Percentiles rank a stretch among this genome's conserved stretches.
Conservation (phyloP, 2,113 vertebrate species). For the Eidolon helvum region DNA sequence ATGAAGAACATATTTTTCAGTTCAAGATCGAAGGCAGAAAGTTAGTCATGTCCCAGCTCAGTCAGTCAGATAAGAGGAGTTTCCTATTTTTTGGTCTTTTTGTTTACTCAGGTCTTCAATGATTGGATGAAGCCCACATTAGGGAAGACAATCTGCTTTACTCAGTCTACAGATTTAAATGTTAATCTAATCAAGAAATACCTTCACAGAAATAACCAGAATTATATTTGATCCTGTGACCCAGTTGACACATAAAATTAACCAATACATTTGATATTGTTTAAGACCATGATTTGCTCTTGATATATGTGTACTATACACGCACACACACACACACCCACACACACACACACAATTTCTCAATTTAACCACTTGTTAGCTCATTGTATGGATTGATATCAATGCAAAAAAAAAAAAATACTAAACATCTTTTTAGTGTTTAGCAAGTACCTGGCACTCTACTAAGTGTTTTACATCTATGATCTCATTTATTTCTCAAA, state of each 20-base stretch:
- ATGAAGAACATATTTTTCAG: background rate
- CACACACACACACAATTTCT: background rate
- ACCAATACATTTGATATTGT: background rate
- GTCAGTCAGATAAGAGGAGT: background rate
- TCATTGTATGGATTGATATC: background rate
- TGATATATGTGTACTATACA: background rate
- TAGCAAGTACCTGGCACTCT: background rate
- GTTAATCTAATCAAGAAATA: background rate
- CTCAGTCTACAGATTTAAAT: background rate
- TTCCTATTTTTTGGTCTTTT: background rate
- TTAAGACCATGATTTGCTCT: background rate
- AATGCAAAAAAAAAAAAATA: background rate
- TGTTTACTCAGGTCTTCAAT: background rate
- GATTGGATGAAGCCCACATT: background rate
- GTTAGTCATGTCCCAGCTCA: background rate
- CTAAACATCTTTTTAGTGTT: background rate
- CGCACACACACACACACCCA: too few relatives aligned
- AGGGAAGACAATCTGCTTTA: background rate
- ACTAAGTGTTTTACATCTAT: background rate
- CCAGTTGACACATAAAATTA: background rate
- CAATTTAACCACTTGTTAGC: background rate
- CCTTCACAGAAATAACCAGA: background rate
- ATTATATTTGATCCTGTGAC: background rate
- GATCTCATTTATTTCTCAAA: background rate
- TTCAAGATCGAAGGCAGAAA: background rate